Evolutionary conservation across 2,888 invertebrate genomes (phyloP).

Genomic region (Steinernema carpocapsae): DNA sequence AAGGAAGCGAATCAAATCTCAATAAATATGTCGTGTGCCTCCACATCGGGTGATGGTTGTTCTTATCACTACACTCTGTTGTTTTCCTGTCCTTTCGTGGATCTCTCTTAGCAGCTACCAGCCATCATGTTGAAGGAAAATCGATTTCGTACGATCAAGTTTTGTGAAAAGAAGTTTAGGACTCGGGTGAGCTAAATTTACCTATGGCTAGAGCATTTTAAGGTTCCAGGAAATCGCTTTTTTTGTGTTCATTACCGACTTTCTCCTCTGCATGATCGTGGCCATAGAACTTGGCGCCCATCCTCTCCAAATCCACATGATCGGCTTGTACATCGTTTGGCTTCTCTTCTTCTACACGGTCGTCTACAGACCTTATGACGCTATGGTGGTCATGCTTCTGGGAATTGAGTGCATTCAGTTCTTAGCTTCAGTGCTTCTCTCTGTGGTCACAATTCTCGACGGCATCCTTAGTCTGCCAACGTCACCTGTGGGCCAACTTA

Average conservation of each 20-base stretch:
- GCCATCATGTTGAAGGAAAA: not conserved
- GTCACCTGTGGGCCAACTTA: not conserved
- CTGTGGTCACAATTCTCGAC: conserved; percentile 3
- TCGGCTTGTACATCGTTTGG: not conserved
- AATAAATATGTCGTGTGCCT: not conserved
- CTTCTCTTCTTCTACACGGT: conserved; percentile 21
- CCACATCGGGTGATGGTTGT: not conserved
- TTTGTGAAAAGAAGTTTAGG: not conserved
- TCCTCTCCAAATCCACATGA: conserved; percentile 7
- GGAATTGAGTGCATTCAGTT: conserved; percentile 19
- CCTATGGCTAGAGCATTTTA: not conserved
- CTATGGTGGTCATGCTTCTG: conserved; percentile 19
- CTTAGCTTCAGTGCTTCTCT: conserved; percentile 5
- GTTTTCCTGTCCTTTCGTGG: not conserved
- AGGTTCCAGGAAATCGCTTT: not conserved
- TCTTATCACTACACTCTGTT: not conserved
- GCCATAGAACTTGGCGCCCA: not conserved
- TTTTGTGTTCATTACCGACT: conserved; percentile 9
- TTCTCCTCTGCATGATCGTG: conserved; percentile 1
- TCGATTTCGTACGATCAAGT: not conserved
- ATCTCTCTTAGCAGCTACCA: not conserved
- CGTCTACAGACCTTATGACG: conserved; percentile 15
- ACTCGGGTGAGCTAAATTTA: not conserved
- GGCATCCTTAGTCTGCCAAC: not conserved
- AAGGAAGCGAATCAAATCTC: not conserved